phyloP scores from a whole-genome alignment of 2,797 vertebrate species.

The Cottoperca gobio region DNA sequence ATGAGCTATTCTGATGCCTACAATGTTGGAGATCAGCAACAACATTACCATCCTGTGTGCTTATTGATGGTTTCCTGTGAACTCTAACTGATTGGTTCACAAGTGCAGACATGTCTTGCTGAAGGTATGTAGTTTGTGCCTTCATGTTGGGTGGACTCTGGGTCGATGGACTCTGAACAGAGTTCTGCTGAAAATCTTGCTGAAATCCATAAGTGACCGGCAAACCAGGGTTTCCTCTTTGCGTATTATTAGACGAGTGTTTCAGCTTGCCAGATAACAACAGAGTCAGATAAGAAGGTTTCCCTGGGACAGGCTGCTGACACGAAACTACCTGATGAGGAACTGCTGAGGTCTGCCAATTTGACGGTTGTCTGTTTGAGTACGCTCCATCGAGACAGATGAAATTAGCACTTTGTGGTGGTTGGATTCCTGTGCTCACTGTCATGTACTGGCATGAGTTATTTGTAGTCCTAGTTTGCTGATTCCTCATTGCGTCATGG shows the following conservation, averaged over 20 bases:
- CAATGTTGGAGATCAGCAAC: neutral
- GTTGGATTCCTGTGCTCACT: neutral
- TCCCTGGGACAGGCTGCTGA: neutral
- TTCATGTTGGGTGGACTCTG: neutral
- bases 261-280: neutral
- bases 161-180: neutral
- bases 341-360: constrained; percentile 12
- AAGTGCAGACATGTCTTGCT: neutral
- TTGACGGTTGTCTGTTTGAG: neutral
- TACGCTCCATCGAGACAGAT: neutral
- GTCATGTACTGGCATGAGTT: neutral
- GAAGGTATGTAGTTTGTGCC: neutral
- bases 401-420: neutral
- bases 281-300: accelerated
- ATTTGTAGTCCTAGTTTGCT: constrained; percentile 2
- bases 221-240: constrained; percentile 11
- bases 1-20: accelerated
- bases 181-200: constrained; percentile 3
- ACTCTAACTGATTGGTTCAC: neutral
- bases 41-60: neutral
- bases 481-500: neutral
- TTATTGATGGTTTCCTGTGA: neutral
- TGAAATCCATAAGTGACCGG: neutral
- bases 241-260: neutral
- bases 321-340: constrained; percentile 6